A percentile compares a stretch with the other conserved stretches of the same genome.
phyloP scores from a whole-genome alignment of 2,797 vertebrate genomes.

The Capromys pilorides region DNA sequence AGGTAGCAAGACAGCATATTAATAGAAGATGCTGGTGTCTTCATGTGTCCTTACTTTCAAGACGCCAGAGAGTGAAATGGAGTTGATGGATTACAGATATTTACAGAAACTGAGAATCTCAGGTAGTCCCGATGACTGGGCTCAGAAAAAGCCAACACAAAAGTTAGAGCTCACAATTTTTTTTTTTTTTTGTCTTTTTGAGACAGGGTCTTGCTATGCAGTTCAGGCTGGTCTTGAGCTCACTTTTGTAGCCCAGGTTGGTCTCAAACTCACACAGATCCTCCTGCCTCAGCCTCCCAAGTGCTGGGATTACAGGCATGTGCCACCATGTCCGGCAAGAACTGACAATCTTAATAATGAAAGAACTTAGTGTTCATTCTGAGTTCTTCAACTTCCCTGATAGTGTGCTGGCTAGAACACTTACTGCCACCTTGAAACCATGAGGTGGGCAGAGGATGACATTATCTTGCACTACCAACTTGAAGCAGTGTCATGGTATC shows the following conservation, averaged over 20 bases:
- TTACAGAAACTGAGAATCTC: background rate
- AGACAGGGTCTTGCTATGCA: too few species aligned
- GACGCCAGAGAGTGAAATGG: background rate
- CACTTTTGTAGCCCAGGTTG: too few species aligned
- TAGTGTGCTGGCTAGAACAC: background rate
- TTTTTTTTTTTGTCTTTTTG: too few species aligned
- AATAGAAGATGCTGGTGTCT: background rate
- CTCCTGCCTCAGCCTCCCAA: too few species aligned
- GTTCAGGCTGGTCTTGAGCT: too few species aligned
- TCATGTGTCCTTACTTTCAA: background rate
- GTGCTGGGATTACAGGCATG: too few species aligned
- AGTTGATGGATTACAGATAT: background rate
- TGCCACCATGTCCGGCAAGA: too few species aligned
- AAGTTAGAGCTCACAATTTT: background rate
- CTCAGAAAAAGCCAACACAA: background rate
- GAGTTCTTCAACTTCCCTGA: background rate
- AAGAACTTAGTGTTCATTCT: background rate
- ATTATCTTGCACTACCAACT: background rate
- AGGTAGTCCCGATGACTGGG: background rate
- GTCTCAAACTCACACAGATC: too few species aligned
- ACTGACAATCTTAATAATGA: too few species aligned
- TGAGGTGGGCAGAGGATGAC: background rate
- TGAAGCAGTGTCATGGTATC: too few species aligned
- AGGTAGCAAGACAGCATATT: background rate
- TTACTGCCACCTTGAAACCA: background rate